Evolutionary conservation across 2,797 vertebrate species (phyloP).

Genomic region (Sternotherus odoratus): DNA sequence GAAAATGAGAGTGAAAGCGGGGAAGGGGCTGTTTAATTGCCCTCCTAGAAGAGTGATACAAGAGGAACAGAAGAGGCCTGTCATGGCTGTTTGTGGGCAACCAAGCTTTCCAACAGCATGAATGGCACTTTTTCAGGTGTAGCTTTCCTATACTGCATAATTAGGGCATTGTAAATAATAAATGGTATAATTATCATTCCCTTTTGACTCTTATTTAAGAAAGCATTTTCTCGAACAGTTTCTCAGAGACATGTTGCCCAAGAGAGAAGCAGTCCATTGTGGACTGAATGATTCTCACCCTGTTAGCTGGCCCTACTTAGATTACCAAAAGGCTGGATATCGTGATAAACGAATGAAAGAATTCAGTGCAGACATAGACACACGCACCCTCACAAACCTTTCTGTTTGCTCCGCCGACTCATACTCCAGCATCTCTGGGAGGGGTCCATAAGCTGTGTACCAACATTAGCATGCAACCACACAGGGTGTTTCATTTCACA

Average conservation of each 20-base stretch:
- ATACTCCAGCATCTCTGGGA: not conserved
- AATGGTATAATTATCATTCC: conserved; percentile 35
- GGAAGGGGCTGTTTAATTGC: not conserved
- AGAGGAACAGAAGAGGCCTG: conserved; percentile 24
- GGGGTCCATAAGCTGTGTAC: not conserved
- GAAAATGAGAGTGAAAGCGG: conserved; percentile 1
- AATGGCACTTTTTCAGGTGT: conserved; percentile 11
- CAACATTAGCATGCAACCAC: not conserved
- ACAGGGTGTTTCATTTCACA: not conserved
- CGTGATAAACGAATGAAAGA: conserved; percentile 7
- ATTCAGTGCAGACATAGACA: not conserved
- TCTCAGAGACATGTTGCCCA: conserved; percentile 3
- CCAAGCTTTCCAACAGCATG: not conserved
- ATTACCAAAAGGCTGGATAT: not conserved
- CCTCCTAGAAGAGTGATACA: conserved; percentile 35
- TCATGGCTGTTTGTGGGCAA: conserved; percentile 56
- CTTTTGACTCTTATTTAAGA: conserved; percentile 46
- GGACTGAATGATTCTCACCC: not conserved
- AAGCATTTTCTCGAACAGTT: conserved; percentile 44
- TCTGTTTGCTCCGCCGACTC: not conserved
- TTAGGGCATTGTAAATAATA: conserved; percentile 47
- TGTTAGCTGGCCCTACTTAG: conserved; percentile 1
- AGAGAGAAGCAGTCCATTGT: conserved; percentile 9
- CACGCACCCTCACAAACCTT: not conserved
- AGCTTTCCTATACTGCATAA: conserved; percentile 58